phyloP scores from a whole-genome alignment of 2,888 invertebrate species.

The Thysanoteuthis rhombus region DNA sequence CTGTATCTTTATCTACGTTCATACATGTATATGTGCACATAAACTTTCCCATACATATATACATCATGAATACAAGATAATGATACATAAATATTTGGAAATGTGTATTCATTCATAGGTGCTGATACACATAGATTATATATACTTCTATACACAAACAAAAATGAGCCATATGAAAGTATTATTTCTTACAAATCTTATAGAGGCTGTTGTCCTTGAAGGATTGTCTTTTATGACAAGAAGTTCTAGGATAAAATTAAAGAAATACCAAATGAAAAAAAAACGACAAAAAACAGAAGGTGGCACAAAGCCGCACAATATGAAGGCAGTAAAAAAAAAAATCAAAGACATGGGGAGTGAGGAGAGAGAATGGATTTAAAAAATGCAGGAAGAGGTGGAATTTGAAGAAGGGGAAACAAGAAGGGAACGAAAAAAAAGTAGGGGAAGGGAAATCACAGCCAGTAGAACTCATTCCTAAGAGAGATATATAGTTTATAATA shows the following conservation, averaged over 20 bases:
- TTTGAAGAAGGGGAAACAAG: too few species aligned
- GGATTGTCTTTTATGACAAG: not conserved
- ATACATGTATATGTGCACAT: not conserved
- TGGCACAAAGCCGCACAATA: not conserved
- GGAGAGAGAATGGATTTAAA: not conserved
- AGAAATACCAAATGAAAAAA: not conserved
- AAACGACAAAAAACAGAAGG: not conserved
- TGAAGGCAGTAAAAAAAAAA: not conserved
- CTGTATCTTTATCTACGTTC: not conserved
- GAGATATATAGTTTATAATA: not conserved
- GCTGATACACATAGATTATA: not conserved
- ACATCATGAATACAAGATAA: too few species aligned
- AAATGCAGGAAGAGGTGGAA: not conserved
- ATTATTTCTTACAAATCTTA: not conserved
- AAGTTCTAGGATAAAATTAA: not conserved
- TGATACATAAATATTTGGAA: too few species aligned
- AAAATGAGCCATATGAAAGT: not conserved
- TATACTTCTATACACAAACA: not conserved
- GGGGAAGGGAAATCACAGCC: not conserved
- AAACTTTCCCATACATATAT: not conserved
- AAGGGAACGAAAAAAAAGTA: not conserved
- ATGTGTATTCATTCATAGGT: not conserved
- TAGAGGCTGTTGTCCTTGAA: constrained; percentile 1
- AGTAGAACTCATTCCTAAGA: not conserved
- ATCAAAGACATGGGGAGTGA: not conserved